Evolutionary conservation across 2,113 vertebrate genomes (phyloP).

Genomic region (Chamaetylas fuelleborni): DNA sequence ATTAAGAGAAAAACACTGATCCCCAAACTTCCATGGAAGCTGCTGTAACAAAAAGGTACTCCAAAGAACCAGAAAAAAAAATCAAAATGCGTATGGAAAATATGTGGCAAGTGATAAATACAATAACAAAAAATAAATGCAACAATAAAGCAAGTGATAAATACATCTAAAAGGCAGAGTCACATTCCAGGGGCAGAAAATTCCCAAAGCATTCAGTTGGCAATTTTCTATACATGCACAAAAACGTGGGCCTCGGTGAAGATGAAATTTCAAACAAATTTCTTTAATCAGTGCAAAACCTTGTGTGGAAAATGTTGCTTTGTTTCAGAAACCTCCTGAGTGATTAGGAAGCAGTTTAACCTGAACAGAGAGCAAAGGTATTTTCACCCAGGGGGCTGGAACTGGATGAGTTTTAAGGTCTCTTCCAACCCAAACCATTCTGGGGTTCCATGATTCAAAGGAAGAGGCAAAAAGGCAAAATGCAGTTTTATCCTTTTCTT

Average conservation of each 20-base stretch:
- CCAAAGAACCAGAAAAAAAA: neutral
- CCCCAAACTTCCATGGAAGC: neutral
- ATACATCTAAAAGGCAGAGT: neutral
- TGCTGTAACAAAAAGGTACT: neutral
- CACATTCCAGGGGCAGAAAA: neutral
- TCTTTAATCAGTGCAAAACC: neutral
- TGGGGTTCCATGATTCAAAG: neutral
- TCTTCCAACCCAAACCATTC: neutral
- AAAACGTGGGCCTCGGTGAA: neutral
- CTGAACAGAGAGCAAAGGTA: neutral
- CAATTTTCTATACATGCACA: neutral
- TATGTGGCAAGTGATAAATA: neutral
- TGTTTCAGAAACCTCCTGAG: neutral
- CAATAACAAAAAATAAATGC: neutral
- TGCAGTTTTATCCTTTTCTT: neutral
- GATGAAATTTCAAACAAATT: neutral
- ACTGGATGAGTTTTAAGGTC: neutral
- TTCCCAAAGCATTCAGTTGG: neutral
- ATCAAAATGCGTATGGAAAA: neutral
- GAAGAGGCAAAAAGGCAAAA: neutral
- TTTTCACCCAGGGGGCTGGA: neutral
- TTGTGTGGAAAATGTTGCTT: neutral
- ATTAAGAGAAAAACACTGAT: neutral
- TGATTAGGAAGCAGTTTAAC: neutral
- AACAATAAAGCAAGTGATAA: neutral